Conservation (phyloP, 2,888 invertebrate species). For the Eupithecia subfuscata region DNA sequence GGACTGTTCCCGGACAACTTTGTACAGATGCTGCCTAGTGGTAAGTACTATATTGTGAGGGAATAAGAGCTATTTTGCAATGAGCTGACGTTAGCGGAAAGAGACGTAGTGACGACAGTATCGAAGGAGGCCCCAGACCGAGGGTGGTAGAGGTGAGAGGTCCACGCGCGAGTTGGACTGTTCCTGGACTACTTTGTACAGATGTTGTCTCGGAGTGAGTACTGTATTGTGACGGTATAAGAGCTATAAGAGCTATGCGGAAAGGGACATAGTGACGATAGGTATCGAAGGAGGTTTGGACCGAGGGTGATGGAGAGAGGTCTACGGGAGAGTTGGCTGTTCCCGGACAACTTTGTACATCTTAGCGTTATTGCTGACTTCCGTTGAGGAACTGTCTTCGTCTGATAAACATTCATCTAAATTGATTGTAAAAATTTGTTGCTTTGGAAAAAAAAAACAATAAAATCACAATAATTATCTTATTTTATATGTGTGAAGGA, state of each 20-base stretch:
- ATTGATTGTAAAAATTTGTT: too few species aligned
- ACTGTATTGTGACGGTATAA: background rate
- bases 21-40: constrained; percentile 86
- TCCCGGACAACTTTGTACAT: too few species aligned
- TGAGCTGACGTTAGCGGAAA: constrained; percentile 93
- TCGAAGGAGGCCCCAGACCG: constrained; percentile 95
- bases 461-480: too few species aligned
- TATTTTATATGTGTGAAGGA: too few species aligned
- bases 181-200: constrained; percentile 99
- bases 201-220: constrained; percentile 75
- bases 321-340: constrained; percentile 92
- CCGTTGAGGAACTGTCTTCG: too few species aligned
- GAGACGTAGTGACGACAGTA: constrained; percentile 91
- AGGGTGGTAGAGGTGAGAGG: constrained; percentile 99
- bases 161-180: constrained; percentile 94
- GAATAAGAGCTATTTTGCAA: constrained; percentile 59
- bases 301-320: constrained; percentile 99
- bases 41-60: constrained; percentile 48
- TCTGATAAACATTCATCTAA: too few species aligned
- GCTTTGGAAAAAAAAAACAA: too few species aligned
- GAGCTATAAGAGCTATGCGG: constrained; percentile 76
- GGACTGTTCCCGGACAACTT: constrained; percentile 99
- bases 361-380: too few species aligned
- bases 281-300: constrained; percentile 92
- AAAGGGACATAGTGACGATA: constrained; percentile 92